A percentile compares a stretch with the other conserved stretches of the same genome.
These are phyloP conservation scores for Platyscapa corneri DNA, from an alignment of 1,140 invertebrate species.

Conservation along the genomic window DNA sequence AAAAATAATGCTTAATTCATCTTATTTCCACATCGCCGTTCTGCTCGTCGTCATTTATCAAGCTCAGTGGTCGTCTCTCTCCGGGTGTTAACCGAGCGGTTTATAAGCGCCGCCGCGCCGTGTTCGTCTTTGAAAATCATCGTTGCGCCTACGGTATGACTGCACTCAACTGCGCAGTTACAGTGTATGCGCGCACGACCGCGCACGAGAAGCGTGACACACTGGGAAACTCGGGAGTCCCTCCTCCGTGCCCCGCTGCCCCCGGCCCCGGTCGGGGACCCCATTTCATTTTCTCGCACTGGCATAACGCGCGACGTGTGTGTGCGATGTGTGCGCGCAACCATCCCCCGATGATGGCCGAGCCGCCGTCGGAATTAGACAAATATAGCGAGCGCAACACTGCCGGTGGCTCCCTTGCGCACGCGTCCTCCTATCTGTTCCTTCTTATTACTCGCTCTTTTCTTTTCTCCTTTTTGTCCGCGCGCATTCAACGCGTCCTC, in stretches of 20 bases:
- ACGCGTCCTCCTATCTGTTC: neutral
- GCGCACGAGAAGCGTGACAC: constrained; percentile 56
- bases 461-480: constrained; percentile 13
- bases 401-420: neutral
- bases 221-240: constrained; percentile 60
- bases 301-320: neutral
- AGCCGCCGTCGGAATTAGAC: constrained; percentile 59
- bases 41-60: constrained; percentile 31
- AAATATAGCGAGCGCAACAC: constrained; percentile 56
- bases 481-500: neutral
- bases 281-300: neutral
- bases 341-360: constrained; percentile 3
- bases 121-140: constrained; percentile 4
- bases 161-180: neutral
- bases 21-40: constrained; percentile 29
- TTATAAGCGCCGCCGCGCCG: constrained; percentile 1
- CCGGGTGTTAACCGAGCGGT: constrained; percentile 42
- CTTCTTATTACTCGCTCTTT: neutral
- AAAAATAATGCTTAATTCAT: constrained; percentile 48
- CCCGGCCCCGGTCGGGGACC: neutral
- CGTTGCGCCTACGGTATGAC: neutral
- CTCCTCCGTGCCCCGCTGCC: neutral
- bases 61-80: constrained; percentile 7
- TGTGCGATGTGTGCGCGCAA: constrained; percentile 27
- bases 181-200: neutral